These are phyloP conservation scores for Rhinoderma darwinii DNA, from an alignment of 2,113 vertebrate species.

Conservation along the genomic window DNA sequence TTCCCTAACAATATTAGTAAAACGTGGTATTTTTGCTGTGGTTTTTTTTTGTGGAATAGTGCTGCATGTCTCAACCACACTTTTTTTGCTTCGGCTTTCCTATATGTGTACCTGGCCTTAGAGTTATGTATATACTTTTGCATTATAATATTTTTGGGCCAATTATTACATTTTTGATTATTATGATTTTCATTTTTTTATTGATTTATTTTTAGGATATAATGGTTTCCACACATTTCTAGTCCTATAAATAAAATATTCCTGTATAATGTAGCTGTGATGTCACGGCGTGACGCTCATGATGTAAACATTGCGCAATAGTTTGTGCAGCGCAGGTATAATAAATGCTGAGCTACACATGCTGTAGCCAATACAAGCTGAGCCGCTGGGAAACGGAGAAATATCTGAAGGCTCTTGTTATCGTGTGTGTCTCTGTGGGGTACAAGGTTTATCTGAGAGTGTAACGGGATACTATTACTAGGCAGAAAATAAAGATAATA, in stretches of 20 bases:
- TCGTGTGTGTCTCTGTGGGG: slow-evolving; percentile 17
- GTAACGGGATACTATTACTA: slow-evolving; percentile 48
- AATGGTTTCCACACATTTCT: not conserved
- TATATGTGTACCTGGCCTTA: too few relatives aligned
- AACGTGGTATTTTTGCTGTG: too few relatives aligned
- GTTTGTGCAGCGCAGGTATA: not conserved
- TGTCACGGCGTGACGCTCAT: not conserved
- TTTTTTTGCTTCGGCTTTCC: too few relatives aligned
- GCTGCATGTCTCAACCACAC: too few relatives aligned
- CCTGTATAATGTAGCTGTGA: too few relatives aligned
- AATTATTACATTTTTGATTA: too few relatives aligned
- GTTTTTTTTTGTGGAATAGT: too few relatives aligned
- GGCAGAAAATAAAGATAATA: slow-evolving; percentile 51
- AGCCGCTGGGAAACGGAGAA: not conserved
- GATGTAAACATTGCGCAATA: not conserved
- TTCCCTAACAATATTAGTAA: too few relatives aligned
- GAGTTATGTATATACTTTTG: too few relatives aligned
- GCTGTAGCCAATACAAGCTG: slow-evolving; percentile 12
- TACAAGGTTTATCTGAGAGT: slow-evolving; percentile 42
- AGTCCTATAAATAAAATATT: not conserved
- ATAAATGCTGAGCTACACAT: not conserved
- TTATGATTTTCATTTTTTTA: too few relatives aligned
- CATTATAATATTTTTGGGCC: too few relatives aligned
- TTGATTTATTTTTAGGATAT: not conserved
- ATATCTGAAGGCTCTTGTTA: slow-evolving; percentile 10